Evolutionary conservation across 2,888 invertebrate genomes (phyloP).

Genomic region (Hermaeophaga mercurialis): DNA sequence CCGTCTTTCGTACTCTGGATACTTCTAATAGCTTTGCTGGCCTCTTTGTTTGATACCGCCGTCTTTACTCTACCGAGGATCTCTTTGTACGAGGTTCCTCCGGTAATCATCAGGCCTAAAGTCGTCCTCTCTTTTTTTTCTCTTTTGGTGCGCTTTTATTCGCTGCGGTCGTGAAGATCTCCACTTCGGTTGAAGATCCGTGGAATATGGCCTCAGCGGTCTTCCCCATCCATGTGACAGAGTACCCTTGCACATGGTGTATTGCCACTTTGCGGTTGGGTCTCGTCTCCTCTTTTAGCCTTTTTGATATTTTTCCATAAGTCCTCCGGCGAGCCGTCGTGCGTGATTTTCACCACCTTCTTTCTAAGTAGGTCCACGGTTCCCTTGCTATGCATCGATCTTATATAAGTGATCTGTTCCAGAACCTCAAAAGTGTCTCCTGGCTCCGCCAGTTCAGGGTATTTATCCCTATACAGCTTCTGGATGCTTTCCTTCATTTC

Average conservation of each 20-base stretch:
- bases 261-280: too few relatives aligned
- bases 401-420: too few relatives aligned
- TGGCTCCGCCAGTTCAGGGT: too few relatives aligned
- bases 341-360: too few relatives aligned
- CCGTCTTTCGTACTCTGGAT: constrained; percentile 7
- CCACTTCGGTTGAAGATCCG: not conserved
- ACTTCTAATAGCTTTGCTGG: not conserved
- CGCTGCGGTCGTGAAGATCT: not conserved
- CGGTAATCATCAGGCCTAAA: not conserved
- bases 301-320: too few relatives aligned
- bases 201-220: not conserved
- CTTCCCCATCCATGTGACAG: not conserved
- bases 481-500: too few relatives aligned
- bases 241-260: not conserved
- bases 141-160: not conserved
- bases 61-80: not conserved
- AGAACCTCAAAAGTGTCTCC: too few relatives aligned
- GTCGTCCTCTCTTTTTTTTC: not conserved
- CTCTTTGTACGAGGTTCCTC: not conserved
- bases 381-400: too few relatives aligned
- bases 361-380: too few relatives aligned
- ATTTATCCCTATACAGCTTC: too few relatives aligned
- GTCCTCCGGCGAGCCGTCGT: too few relatives aligned
- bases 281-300: too few relatives aligned
- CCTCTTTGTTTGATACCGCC: not conserved